A percentile compares a stretch with the other conserved stretches of the same genome.
phyloP scores from a whole-genome alignment of 2,888 invertebrate species.

The Tenthredo notha region DNA sequence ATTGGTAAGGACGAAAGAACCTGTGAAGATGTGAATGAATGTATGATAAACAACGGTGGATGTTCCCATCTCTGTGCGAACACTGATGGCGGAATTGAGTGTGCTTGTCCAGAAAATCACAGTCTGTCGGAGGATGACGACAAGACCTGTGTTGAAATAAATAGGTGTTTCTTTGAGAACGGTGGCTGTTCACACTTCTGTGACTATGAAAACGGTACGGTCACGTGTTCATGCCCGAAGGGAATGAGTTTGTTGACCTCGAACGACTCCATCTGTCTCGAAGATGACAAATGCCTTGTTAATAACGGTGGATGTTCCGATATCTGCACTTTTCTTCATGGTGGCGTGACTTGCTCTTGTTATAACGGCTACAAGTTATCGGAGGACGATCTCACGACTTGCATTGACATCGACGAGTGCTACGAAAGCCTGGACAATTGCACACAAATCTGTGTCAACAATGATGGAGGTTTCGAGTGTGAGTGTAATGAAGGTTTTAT shows the following conservation, averaged over 20 bases:
- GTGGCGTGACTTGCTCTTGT: constrained; percentile 79
- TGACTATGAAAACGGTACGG: constrained; percentile 79
- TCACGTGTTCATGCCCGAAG: constrained; percentile 79
- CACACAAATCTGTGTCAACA: constrained; percentile 77
- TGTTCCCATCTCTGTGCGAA: constrained; percentile 79
- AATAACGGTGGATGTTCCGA: constrained; percentile 80
- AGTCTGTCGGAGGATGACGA: constrained; percentile 76
- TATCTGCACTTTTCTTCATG: constrained; percentile 72
- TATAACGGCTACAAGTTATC: constrained; percentile 79
- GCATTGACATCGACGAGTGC: constrained; percentile 78
- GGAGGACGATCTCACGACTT: constrained; percentile 73
- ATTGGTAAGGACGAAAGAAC: constrained; percentile 70
- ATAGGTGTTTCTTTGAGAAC: constrained; percentile 80
- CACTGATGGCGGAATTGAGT: constrained; percentile 73
- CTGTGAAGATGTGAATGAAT: constrained; percentile 74
- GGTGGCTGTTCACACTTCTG: constrained; percentile 82
- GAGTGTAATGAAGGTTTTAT: constrained; percentile 60
- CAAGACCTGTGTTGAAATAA: constrained; percentile 78
- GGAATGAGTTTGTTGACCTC: constrained; percentile 71
- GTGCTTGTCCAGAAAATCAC: constrained; percentile 78
- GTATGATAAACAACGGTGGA: constrained; percentile 80
- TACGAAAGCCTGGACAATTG: constrained; percentile 74
- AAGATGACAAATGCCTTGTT: constrained; percentile 79
- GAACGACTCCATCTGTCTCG: constrained; percentile 74
- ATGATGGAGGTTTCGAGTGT: constrained; percentile 75